A percentile compares a stretch with the other conserved stretches of the same genome.
phyloP scores from a whole-genome alignment of 2,888 invertebrate genomes.

The Incurvaria masculella region DNA sequence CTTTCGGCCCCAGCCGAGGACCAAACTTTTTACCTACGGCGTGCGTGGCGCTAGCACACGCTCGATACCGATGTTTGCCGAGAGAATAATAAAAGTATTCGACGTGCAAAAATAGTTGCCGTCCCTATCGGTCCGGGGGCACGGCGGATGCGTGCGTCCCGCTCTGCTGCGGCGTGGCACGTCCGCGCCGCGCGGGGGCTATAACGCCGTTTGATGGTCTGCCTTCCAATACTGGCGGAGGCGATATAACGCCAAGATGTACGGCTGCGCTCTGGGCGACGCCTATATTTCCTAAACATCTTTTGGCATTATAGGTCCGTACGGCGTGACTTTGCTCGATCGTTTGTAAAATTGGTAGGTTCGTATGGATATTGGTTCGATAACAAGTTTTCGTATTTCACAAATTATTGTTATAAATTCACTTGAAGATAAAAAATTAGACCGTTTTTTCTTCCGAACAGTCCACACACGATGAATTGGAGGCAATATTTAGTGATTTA shows the following conservation, averaged over 20 bases:
- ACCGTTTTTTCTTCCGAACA: too few relatives aligned
- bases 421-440: too few relatives aligned
- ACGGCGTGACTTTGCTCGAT: conserved; percentile 38
- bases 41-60: conserved; percentile 19
- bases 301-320: conserved; percentile 44
- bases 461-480: too few relatives aligned
- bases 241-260: conserved; percentile 48
- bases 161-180: conserved; percentile 42
- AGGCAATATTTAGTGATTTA: too few relatives aligned
- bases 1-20: conserved; percentile 22
- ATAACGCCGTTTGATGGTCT: conserved; percentile 56
- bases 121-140: conserved; percentile 29
- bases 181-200: conserved; percentile 37
- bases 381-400: too few relatives aligned
- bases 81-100: conserved; percentile 44
- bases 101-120: conserved; percentile 36
- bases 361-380: too few relatives aligned
- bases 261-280: conserved; percentile 54
- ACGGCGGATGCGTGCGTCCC: conserved; percentile 15
- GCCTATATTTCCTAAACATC: conserved; percentile 57
- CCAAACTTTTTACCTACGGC: conserved; percentile 7
- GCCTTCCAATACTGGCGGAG: conserved; percentile 55
- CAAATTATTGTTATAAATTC: too few relatives aligned
- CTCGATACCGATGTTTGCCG: conserved; percentile 31
- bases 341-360: too few relatives aligned